Evolutionary conservation across 2,113 vertebrate genomes (phyloP), one percentile per base, ranked within the genome.

Genomic region (Myotis yumanensis): DNA sequence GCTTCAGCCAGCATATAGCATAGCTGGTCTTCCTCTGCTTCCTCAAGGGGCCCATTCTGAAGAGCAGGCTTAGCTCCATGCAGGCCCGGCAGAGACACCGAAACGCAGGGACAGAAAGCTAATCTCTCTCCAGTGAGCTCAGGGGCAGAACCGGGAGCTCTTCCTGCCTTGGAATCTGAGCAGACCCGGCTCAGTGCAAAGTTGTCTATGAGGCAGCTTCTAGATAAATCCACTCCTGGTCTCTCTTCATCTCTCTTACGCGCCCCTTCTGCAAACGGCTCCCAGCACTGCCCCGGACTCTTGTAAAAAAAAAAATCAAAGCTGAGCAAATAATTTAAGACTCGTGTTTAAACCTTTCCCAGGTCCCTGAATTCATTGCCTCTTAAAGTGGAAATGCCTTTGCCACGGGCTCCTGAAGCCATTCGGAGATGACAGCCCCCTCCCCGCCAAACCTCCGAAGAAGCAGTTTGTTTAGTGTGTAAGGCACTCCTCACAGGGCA

Each of bases 261-360:
- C 83, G 72, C 66, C 86, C 94, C 52, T 97, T 96, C 96, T 97
- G 96, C 95, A 97, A 97, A 97, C 91, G 97, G 92, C 97, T 97
- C 85, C 96, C 86, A 97, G 92, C 97, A 79, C 89, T 30, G 86
- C 95, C 91, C 86, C 12, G 28, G 84, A 97, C 94, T 97, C 75
- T 96, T 97, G 96, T 76, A 97, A 32, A 96, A 92, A 93, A 93
- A 95, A 93, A 98, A 98, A 98, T 96, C 80, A 97, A 98, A 97
- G 97, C 85, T 79, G 17, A 97, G 92, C 52, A 96, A 97, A 97
- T 97, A 95, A 80, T 90, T 97, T 95, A 95, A 96, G 72, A 76
- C 81, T 97, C 83, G 69, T 95, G 96, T 97, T 97, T 97, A 97
- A 97, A 96, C 92, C 89, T 35, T 95, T 25, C 85, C 94, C 77